A percentile compares a stretch with the other conserved stretches of the same genome.
Evolutionary conservation across 1,140 invertebrate species (phyloP).

Genomic region (Philaenus spumarius): DNA sequence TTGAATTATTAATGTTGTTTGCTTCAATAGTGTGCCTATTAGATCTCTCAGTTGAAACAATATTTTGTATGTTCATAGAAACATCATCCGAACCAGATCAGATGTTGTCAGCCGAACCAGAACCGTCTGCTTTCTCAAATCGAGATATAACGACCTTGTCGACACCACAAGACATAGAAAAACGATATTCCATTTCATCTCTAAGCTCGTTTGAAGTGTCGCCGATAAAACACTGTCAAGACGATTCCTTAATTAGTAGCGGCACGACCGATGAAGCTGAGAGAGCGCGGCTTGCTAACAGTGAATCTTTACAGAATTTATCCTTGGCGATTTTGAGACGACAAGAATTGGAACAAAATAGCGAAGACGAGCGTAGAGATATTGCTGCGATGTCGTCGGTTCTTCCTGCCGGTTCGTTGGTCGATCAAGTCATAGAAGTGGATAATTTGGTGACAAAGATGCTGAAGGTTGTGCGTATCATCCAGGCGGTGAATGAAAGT

Average conservation of each 20-base stretch:
- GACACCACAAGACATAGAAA: constrained; percentile 17
- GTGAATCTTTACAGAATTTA: constrained; percentile 57
- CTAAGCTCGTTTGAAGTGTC: neutral
- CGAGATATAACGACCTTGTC: constrained; percentile 10
- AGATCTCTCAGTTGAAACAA: too few species aligned
- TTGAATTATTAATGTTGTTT: too few species aligned
- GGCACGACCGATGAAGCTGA: too few species aligned
- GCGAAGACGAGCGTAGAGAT: constrained; percentile 32
- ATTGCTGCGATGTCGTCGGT: constrained; percentile 36
- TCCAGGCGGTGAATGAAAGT: constrained; percentile 59
- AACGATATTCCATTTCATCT: constrained; percentile 21
- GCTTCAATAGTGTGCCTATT: too few species aligned
- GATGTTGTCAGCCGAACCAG: constrained; percentile 20
- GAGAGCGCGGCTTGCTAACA: constrained; percentile 6
- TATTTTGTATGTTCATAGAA: constrained; percentile 9
- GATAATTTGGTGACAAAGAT: constrained; percentile 66
- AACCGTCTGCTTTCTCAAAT: constrained; percentile 14
- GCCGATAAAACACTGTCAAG: too few species aligned
- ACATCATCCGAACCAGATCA: constrained; percentile 21
- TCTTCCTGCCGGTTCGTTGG: constrained; percentile 41
- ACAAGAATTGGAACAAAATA: constrained; percentile 46
- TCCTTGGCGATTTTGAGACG: constrained; percentile 55
- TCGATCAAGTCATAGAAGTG: constrained; percentile 67
- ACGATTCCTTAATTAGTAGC: too few species aligned
- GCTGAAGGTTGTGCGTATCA: constrained; percentile 63